A percentile compares a stretch with the other conserved stretches of the same genome.
These are phyloP conservation scores for Haliaeetus leucogaster DNA, from an alignment of 2,113 vertebrate species.

Conservation along the genomic window DNA sequence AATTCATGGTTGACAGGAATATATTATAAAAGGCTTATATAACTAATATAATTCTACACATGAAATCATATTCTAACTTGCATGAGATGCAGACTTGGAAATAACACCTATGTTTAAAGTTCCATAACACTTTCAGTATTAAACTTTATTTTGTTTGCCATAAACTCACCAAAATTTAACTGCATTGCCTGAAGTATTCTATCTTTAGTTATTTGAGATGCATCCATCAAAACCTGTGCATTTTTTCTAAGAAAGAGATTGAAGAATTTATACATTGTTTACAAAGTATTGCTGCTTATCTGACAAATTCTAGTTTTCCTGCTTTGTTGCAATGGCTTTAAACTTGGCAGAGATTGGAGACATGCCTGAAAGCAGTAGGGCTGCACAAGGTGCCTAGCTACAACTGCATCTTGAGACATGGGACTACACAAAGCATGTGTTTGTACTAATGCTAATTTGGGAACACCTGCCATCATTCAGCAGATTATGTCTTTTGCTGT, in stretches of 20 bases:
- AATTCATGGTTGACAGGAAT: neutral
- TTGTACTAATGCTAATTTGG: neutral
- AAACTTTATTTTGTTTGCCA: neutral
- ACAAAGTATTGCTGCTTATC: neutral
- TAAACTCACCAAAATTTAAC: neutral
- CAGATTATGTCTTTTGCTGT: neutral
- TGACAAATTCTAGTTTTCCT: neutral
- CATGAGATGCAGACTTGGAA: neutral
- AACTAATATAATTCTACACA: neutral
- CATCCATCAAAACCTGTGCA: neutral
- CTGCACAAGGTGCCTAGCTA: fast-evolving
- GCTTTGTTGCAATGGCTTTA: neutral
- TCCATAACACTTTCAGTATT: neutral
- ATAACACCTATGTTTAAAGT: neutral
- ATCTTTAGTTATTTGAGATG: neutral
- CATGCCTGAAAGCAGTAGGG: neutral
- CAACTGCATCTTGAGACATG: neutral
- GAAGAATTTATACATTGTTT: neutral
- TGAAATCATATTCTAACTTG: neutral
- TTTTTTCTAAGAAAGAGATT: neutral
- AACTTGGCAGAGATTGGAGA: neutral
- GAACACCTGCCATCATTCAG: neutral
- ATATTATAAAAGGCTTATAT: neutral
- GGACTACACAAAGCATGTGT: neutral
- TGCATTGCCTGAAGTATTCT: neutral